Evolutionary conservation across 2,113 vertebrate genomes (phyloP), one percentile per base, ranked within the genome.

Genomic region (Dasyornis broadbenti): DNA sequence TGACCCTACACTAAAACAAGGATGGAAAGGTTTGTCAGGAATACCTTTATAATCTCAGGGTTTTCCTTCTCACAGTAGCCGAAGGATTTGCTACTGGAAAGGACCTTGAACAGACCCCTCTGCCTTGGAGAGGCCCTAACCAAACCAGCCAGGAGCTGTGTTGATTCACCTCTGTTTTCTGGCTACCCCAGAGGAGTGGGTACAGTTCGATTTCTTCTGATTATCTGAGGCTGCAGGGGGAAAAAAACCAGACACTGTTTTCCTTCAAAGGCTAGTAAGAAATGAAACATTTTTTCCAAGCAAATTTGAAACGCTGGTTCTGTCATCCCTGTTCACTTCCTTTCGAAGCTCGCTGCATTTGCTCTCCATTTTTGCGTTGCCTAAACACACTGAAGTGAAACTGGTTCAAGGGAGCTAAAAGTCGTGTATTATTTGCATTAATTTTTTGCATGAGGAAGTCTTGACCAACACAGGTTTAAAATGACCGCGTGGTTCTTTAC

Each of bases 131-230:
- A 66, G 28, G 19, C 21, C 37, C 10, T 21, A 57, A 8, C 76
- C 53, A 76, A 42, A 60, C 14, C 20, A 42, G 33, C 33, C 59
- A 84, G 69, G 33, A 40, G 23, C 8, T 23, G 7, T 57, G 49
- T 30, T 54, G 47, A n/a, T 63, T 91, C 37, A 66, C 35, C 40
- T 13, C 45, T 64, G 13, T 17, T 53, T 30, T 71, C 37, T 76
- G 73, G 22, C 39, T 76, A 1, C 15, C 4, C 24, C 1, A 3
- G 24, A 68, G 14, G 3, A 82, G 16, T 0, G 1, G 37, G 4
- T 19, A 11, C 15, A 17, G 17, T 7, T 60, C 45, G 50, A 22
- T 86, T 88, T 64, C 47, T 12, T 19, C 18, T 15, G 3, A 28
- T 28, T 50, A 6, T 66, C 60, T 57, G 66, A 40, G 57, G 27